Percentiles rank a stretch among this genome's conserved stretches.
Conservation (phyloP, 2,113 vertebrate genomes). For the Limanda limanda region DNA sequence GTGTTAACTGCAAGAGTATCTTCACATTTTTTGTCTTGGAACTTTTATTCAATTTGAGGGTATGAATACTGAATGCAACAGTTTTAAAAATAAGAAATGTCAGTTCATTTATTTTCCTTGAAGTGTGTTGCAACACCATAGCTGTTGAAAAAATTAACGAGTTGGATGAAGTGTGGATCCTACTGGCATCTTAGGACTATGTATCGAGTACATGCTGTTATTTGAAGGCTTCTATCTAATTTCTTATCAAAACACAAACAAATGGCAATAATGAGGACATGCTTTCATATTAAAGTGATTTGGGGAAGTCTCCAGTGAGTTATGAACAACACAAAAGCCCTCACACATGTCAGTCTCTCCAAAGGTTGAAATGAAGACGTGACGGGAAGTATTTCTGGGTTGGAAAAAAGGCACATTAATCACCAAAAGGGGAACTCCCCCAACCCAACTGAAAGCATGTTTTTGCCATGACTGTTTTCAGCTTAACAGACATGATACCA, state of each 20-base stretch:
- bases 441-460: slow-evolving; percentile 21
- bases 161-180: neutral
- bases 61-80: no score
- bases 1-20: no score
- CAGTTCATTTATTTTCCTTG: neutral
- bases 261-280: neutral
- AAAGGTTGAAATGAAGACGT: slow-evolving; percentile 35
- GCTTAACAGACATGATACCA: neutral
- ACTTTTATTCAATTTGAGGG: no score
- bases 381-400: slow-evolving; percentile 16
- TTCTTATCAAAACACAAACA: neutral
- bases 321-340: slow-evolving; percentile 42
- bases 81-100: neutral
- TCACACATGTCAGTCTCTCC: slow-evolving; percentile 53
- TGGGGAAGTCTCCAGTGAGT: no score
- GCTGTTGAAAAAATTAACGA: no score
- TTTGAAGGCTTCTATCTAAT: neutral
- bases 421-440: slow-evolving; percentile 21
- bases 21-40: no score
- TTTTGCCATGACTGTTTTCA: neutral
- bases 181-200: neutral
- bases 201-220: no score
- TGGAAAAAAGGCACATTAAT: slow-evolving; percentile 25
- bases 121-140: no score
- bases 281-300: slow-evolving; percentile 27